Percentiles rank a stretch among this genome's conserved stretches.
Evolutionary conservation across 2,113 vertebrate species (phyloP).

Genomic region (Pitta sordida): DNA sequence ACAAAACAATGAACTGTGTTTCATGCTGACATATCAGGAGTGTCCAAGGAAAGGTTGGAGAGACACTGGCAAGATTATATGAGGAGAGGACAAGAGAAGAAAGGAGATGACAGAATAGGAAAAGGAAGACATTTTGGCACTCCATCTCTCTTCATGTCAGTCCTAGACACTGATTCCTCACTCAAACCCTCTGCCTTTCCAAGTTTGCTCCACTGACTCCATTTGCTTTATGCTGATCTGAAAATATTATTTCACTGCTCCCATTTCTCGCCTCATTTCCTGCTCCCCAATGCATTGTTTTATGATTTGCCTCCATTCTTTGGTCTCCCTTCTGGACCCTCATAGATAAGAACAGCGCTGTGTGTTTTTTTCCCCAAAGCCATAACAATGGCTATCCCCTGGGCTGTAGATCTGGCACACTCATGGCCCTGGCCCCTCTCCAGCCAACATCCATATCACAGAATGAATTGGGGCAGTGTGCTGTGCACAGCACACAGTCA

Average conservation of each 20-base stretch:
- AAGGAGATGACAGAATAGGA: neutral
- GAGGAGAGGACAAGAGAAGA: neutral
- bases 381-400: slow-evolving; percentile 36
- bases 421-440: neutral
- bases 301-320: neutral
- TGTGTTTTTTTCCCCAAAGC: neutral
- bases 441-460: neutral
- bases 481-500: slow-evolving; percentile 39
- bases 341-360: neutral
- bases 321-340: slow-evolving; percentile 32
- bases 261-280: slow-evolving; percentile 30
- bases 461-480: slow-evolving; percentile 49
- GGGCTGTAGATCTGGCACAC: slow-evolving; percentile 13
- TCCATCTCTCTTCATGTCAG: neutral
- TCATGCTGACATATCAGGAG: neutral
- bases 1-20: neutral
- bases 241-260: slow-evolving; percentile 24
- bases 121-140: neutral
- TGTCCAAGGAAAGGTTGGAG: neutral
- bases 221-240: neutral
- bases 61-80: neutral
- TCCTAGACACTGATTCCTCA: neutral
- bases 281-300: neutral
- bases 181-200: neutral
- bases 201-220: neutral